A percentile compares a stretch with the other conserved stretches of the same genome.
phyloP scores from a whole-genome alignment of 2,888 invertebrate species.

The Tachina grossa region DNA sequence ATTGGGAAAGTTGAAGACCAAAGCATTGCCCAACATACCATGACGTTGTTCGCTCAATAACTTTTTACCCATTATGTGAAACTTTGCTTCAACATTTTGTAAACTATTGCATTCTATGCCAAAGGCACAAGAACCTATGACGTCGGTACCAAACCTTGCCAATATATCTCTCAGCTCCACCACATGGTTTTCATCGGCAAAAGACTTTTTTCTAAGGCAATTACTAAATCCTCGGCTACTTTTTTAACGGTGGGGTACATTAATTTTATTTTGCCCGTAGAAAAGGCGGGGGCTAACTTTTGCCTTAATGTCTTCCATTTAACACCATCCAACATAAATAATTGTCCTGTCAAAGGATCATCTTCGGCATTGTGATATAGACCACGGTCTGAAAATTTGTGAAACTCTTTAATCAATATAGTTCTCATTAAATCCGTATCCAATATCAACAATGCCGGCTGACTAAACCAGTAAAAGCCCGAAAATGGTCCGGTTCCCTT shows the following conservation, averaged over 20 bases:
- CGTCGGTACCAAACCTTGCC: slow-evolving; percentile 77
- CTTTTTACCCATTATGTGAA: slow-evolving; percentile 77
- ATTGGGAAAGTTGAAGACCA: slow-evolving; percentile 73
- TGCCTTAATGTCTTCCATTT: slow-evolving; percentile 78
- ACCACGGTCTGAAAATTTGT: slow-evolving; percentile 74
- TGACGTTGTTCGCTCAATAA: slow-evolving; percentile 73
- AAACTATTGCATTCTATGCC: slow-evolving; percentile 83
- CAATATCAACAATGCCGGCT: slow-evolving; percentile 72
- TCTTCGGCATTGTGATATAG: slow-evolving; percentile 68
- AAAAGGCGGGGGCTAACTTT: slow-evolving; percentile 77
- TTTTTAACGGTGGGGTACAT: slow-evolving; percentile 75
- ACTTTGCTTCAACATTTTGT: slow-evolving; percentile 80
- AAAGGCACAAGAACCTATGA: slow-evolving; percentile 83
- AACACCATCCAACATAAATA: slow-evolving; percentile 77
- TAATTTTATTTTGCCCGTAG: slow-evolving; percentile 77
- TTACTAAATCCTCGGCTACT: slow-evolving; percentile 72
- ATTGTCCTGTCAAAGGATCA: slow-evolving; percentile 71
- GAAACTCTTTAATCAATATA: slow-evolving; percentile 74
- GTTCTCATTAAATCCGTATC: slow-evolving; percentile 74
- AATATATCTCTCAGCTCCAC: slow-evolving; percentile 70
- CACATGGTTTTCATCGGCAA: slow-evolving; percentile 44
- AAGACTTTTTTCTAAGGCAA: slow-evolving; percentile 35
- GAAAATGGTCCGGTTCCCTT: slow-evolving; percentile 74
- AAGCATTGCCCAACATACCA: slow-evolving; percentile 45
- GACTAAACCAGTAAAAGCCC: slow-evolving; percentile 75